A percentile compares a stretch with the other conserved stretches of the same genome.
These are phyloP conservation scores for Ptilodon capucinus DNA, from an alignment of 2,888 invertebrate genomes.

Conservation along the genomic window DNA sequence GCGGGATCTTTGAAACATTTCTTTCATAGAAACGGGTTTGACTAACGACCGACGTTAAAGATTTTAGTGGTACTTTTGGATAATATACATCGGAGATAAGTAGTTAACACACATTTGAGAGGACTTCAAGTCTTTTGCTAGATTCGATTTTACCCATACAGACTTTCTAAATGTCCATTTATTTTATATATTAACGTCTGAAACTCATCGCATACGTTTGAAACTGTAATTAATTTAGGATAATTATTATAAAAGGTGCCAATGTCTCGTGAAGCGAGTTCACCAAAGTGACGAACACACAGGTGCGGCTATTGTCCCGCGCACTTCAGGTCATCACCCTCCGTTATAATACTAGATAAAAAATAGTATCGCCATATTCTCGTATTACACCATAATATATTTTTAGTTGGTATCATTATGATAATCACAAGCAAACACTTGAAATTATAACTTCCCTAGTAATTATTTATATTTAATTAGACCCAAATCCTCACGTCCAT, in stretches of 20 bases:
- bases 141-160: background rate
- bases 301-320: background rate
- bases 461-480: slow-evolving; percentile 42
- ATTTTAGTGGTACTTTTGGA: too few relatives aligned
- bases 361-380: slow-evolving; percentile 11
- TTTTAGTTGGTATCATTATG: slow-evolving; percentile 31
- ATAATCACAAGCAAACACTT: slow-evolving; percentile 19
- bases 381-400: slow-evolving; percentile 11
- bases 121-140: too few relatives aligned
- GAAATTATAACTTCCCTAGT: slow-evolving; percentile 19
- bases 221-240: too few relatives aligned
- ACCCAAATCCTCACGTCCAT: slow-evolving; percentile 28
- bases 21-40: too few relatives aligned
- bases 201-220: too few relatives aligned
- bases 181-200: too few relatives aligned
- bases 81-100: too few relatives aligned
- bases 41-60: too few relatives aligned
- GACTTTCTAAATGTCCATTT: too few relatives aligned
- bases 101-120: too few relatives aligned
- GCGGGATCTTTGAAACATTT: too few relatives aligned
- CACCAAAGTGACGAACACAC: background rate
- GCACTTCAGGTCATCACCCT: slow-evolving; percentile 21
- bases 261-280: background rate
- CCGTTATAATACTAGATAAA: slow-evolving; percentile 30
- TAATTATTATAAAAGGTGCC: background rate